A percentile compares a stretch with the other conserved stretches of the same genome.
These are phyloP conservation scores for Saxidomus purpurata DNA, from an alignment of 1,140 invertebrate species.

Conservation along the genomic window DNA sequence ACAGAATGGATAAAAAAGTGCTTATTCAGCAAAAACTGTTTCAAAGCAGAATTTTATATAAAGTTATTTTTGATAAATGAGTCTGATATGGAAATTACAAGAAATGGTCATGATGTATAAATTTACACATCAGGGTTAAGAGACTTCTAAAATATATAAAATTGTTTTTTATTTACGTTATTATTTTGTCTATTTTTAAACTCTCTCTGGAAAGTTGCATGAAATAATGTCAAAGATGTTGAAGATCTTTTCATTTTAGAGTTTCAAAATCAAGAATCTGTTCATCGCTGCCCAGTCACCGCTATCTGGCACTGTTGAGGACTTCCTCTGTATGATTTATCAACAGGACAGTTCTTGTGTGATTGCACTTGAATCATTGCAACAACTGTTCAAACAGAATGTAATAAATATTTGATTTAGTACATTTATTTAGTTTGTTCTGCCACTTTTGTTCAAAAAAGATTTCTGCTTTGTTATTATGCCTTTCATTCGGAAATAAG, in stretches of 20 bases:
- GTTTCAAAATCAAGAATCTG: background rate
- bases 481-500: no score
- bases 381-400: background rate
- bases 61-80: background rate
- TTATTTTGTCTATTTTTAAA: no score
- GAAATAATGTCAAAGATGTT: no score
- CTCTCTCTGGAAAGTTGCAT: no score
- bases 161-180: no score
- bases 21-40: background rate
- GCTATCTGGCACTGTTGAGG: slow-evolving; percentile 3
- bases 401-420: no score
- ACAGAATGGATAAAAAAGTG: background rate
- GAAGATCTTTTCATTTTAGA: no score
- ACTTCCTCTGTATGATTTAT: slow-evolving; percentile 9
- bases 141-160: no score
- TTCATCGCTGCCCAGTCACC: slow-evolving; percentile 36
- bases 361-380: background rate
- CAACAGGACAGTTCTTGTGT: background rate
- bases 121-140: no score
- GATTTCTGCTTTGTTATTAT: background rate
- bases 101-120: no score
- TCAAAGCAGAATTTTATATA: background rate
- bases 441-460: no score
- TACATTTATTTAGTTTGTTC: no score
- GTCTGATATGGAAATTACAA: background rate